phyloP scores from a whole-genome alignment of 2,888 invertebrate genomes.

The Aphrophora alni region DNA sequence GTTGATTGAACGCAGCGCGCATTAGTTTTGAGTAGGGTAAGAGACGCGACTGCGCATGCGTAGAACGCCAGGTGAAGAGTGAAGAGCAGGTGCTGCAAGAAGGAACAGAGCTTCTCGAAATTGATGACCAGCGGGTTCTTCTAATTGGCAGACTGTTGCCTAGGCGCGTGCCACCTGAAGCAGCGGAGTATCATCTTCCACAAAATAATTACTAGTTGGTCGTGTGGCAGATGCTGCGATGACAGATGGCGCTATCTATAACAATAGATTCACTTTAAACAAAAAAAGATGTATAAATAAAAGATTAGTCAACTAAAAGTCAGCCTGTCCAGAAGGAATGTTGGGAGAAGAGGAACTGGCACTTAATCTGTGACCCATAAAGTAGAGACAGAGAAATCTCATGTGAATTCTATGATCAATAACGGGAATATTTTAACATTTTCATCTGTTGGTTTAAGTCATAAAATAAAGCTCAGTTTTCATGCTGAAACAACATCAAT shows the following conservation, averaged over 20 bases:
- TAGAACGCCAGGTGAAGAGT: neutral
- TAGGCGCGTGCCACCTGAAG: conserved; percentile 7
- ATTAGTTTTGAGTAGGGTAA: neutral
- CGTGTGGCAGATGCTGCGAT: neutral
- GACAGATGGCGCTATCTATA: neutral
- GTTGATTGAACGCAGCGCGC: neutral
- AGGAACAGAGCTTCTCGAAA: neutral
- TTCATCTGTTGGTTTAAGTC: too few relatives aligned
- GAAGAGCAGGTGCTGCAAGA: neutral
- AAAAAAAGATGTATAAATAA: too few relatives aligned
- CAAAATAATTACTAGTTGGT: neutral
- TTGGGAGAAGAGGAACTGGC: too few relatives aligned
- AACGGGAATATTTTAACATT: too few relatives aligned
- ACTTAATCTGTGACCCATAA: too few relatives aligned
- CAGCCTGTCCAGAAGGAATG: too few relatives aligned
- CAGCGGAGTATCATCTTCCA: neutral
- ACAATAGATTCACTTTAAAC: neutral
- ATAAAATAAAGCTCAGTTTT: too few relatives aligned
- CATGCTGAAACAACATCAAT: too few relatives aligned
- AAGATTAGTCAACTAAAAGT: too few relatives aligned
- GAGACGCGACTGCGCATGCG: neutral
- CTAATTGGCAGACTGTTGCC: conserved; percentile 3
- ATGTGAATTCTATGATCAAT: too few relatives aligned
- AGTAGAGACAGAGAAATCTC: too few relatives aligned
- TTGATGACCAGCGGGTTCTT: conserved; percentile 9